Base-by-base conservation (phyloP, 2,797 vertebrate genomes). In the Mionectes olivaceus region DNA sequence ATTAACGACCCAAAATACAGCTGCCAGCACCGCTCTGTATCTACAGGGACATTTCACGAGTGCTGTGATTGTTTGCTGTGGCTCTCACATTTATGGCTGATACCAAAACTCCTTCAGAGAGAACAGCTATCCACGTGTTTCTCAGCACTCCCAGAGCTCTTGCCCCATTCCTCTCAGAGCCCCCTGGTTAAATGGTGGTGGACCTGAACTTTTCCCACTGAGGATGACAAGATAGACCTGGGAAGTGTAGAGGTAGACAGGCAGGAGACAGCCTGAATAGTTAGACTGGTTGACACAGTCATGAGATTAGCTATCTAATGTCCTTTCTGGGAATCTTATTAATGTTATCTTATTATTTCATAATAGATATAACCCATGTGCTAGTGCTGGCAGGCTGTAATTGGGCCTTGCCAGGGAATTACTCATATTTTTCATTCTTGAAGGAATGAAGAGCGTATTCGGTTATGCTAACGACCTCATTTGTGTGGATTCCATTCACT, bases 271-370 rank as follows among this genome's bases (percentile, higher is more conserved):
- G 64, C 57, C 63, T 37, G 91, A 76, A 53, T 3, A 70, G 89
- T 61, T 64, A 87, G 83, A 64, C 37, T 9, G 3, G 44, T 88
- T 80, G 88, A 76, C 4, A 21, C 43, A 15, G 52, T 47, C 77
- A 6, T 74, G 68, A 92, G 89, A 89, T 61, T 63, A 87, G 83
- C 78, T 93, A 86, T 93, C 85, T 97, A 88, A 94, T 96, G 96
- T 95, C 95, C 95, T 97, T 97, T 90, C 95, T 93, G 88, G 93
- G 94, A 87, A 77, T 95, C 96, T 96, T 95, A 95, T 96, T 95
- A 96, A 97, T 97, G 95, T 97, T 96, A 92, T 76, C 87, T 94
- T 97, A 95, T 97, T 97, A 94, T 97, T 96, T 95, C 96, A 65
- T 96, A 97, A 97, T 96, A 95, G 97, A 97, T 94, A 91, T 87